Conservation (phyloP, 2,797 vertebrate genomes). For the Helicolenus hilgendorfi region DNA sequence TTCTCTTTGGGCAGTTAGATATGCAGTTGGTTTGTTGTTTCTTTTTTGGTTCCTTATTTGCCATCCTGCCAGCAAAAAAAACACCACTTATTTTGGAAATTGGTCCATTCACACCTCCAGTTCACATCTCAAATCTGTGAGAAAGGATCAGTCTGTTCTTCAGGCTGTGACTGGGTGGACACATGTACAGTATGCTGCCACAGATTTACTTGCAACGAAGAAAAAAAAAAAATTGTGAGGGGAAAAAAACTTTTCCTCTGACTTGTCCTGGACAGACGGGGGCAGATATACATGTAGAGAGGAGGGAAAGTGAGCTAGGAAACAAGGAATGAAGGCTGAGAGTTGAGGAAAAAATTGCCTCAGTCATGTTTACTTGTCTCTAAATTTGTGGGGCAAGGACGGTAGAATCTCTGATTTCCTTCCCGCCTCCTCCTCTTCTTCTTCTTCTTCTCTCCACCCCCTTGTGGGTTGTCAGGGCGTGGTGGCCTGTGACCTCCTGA, state of each 20-base stretch:
- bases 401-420: conserved; percentile 78
- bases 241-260: neutral
- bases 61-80: conserved; percentile 36
- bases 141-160: conserved; percentile 63
- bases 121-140: conserved; percentile 63
- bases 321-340: conserved; percentile 26
- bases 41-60: conserved; percentile 34
- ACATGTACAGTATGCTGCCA: conserved; percentile 1
- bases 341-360: conserved; percentile 65
- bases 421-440: conserved; percentile 68
- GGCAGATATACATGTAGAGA: neutral
- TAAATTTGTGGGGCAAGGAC: conserved; percentile 74
- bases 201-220: conserved; percentile 11
- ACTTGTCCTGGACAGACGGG: conserved; percentile 27
- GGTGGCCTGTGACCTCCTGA: conserved; percentile 86
- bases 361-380: conserved; percentile 82
- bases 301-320: conserved; percentile 29
- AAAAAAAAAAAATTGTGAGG: neutral
- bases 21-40: conserved; percentile 53
- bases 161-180: conserved; percentile 24
- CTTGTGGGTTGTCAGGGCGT: conserved; percentile 78
- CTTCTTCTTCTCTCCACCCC: conserved; percentile 66
- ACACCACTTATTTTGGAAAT: conserved; percentile 53
- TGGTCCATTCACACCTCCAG: conserved; percentile 70
- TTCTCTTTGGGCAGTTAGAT: conserved; percentile 71